Conservation (phyloP, 2,888 invertebrate species). For the Lingula anatina region DNA sequence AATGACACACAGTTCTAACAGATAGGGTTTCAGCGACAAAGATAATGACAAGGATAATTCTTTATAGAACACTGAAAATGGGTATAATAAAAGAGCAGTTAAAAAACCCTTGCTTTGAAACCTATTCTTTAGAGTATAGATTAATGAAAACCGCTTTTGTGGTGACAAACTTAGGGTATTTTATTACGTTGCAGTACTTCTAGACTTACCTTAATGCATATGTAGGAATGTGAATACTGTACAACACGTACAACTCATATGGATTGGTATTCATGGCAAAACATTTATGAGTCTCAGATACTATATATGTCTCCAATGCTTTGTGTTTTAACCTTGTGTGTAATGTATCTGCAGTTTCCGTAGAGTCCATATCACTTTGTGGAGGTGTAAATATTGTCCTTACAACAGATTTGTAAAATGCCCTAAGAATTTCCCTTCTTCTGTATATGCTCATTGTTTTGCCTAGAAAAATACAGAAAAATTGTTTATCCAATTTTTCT, state of each 20-base stretch:
- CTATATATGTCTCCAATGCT: constrained; percentile 35
- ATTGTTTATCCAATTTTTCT: not conserved
- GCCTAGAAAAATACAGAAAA: constrained; percentile 1
- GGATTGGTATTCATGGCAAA: constrained; percentile 31
- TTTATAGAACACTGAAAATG: too few species aligned
- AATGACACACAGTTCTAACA: too few species aligned
- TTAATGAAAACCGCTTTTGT: too few species aligned
- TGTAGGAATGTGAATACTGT: constrained; percentile 31
- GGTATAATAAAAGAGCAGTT: too few species aligned
- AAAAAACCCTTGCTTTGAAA: too few species aligned
- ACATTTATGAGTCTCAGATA: constrained; percentile 40
- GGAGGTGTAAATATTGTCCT: constrained; percentile 31
- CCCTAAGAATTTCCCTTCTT: constrained; percentile 23
- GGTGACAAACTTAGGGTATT: too few species aligned
- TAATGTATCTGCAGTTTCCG: not conserved
- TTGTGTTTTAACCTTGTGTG: constrained; percentile 23
- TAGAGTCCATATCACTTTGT: constrained; percentile 26
- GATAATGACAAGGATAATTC: too few species aligned
- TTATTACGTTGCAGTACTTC: too few species aligned
- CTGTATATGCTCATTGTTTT: constrained; percentile 1
- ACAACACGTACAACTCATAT: constrained; percentile 36
- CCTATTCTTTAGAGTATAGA: too few species aligned
- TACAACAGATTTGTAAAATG: constrained; percentile 36
- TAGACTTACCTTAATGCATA: constrained; percentile 45
- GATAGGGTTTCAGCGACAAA: too few species aligned